Percentiles rank a stretch among this genome's conserved stretches.
Conservation (phyloP, 2,888 invertebrate genomes). For the Drosophila fulvimacula region DNA sequence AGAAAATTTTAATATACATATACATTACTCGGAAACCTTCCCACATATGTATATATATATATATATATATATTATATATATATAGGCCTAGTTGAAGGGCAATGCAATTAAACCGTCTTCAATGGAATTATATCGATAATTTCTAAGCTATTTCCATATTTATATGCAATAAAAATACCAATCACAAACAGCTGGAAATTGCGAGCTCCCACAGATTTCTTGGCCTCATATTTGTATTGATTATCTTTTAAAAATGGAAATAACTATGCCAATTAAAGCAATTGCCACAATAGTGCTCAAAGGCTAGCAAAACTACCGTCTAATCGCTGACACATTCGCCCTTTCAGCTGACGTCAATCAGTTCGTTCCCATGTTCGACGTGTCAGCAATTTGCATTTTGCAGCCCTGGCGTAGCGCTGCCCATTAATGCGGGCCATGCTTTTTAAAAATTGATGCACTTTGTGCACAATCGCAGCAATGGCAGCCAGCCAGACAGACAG, state of each 20-base stretch:
- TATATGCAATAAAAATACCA: neutral
- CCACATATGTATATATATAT: too few species aligned
- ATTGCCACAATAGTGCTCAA: neutral
- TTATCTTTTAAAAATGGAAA: neutral
- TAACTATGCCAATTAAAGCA: conserved; percentile 19
- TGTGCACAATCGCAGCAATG: conserved; percentile 44
- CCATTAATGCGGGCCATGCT: conserved; percentile 45
- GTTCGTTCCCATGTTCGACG: conserved; percentile 23
- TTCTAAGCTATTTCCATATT: neutral
- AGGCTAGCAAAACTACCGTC: conserved; percentile 13
- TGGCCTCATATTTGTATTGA: neutral
- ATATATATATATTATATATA: too few species aligned
- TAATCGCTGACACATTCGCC: conserved; percentile 30
- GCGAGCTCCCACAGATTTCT: neutral
- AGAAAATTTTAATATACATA: too few species aligned
- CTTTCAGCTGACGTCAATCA: conserved; percentile 36
- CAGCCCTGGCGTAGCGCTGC: conserved; percentile 27
- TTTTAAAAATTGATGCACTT: conserved; percentile 62
- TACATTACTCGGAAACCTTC: too few species aligned
- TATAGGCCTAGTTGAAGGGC: neutral
- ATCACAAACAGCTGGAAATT: neutral
- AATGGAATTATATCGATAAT: neutral
- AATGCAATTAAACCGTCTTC: neutral
- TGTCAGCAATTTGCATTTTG: conserved; percentile 60
- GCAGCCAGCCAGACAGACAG: conserved; percentile 26